Percentiles rank a stretch among this genome's conserved stretches.
Evolutionary conservation across 2,888 invertebrate species (phyloP).

Genomic region (Synergus laeviventris): DNA sequence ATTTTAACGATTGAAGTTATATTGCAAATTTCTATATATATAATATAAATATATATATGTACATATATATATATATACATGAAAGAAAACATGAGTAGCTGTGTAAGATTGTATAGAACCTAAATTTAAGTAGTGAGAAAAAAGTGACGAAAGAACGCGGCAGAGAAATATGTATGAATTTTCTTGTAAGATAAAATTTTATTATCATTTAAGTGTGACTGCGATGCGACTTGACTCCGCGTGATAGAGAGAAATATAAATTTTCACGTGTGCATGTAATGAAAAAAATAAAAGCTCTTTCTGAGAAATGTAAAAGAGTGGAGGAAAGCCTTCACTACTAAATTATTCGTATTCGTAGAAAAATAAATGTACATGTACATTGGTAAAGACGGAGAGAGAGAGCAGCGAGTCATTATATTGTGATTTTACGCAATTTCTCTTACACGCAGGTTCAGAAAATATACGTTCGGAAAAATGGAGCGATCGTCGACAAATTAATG

Average conservation of each 20-base stretch:
- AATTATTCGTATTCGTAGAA: conserved; percentile 54
- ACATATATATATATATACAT: conserved; percentile 46
- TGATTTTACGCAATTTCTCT: conserved; percentile 50
- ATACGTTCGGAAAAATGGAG: conserved; percentile 45
- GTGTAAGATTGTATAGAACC: conserved; percentile 69
- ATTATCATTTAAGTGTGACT: conserved; percentile 63
- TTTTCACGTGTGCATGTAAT: conserved; percentile 45
- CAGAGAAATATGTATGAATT: conserved; percentile 49
- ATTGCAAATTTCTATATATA: conserved; percentile 55
- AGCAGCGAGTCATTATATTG: conserved; percentile 51
- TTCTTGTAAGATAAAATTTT: conserved; percentile 70
- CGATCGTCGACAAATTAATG: conserved; percentile 13
- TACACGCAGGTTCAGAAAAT: conserved; percentile 32
- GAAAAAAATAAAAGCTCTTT: conserved; percentile 41
- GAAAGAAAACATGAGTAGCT: conserved; percentile 58
- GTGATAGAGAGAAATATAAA: conserved; percentile 36
- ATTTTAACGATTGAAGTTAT: conserved; percentile 61
- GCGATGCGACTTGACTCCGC: conserved; percentile 44
- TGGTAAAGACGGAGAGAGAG: conserved; percentile 41
- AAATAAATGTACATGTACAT: conserved; percentile 35
- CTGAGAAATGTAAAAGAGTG: conserved; percentile 44
- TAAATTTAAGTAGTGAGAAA: conserved; percentile 61
- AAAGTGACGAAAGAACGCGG: conserved; percentile 47
- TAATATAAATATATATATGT: conserved; percentile 44
- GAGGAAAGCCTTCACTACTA: conserved; percentile 50